These are phyloP conservation scores for Threskiornis aethiopicus DNA, from an alignment of 2,797 vertebrate genomes.

Conservation along the genomic window DNA sequence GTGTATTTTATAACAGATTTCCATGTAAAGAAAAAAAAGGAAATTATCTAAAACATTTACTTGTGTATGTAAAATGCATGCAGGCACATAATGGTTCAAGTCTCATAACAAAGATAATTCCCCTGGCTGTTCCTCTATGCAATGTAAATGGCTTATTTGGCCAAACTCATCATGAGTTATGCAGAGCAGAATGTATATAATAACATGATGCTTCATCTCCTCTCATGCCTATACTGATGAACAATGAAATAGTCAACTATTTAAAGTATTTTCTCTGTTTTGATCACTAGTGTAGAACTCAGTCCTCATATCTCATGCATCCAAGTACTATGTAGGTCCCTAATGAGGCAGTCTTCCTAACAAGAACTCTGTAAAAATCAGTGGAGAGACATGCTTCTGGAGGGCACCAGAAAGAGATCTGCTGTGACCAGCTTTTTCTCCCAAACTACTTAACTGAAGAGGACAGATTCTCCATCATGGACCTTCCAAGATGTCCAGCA, in stretches of 20 bases:
- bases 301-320: background rate
- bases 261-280: background rate
- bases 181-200: background rate
- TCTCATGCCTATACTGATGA: background rate
- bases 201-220: background rate
- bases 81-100: background rate
- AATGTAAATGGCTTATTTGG: background rate
- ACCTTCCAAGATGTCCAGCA: background rate
- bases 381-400: background rate
- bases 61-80: background rate
- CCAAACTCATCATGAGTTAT: accelerated
- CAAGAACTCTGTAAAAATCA: background rate
- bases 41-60: background rate
- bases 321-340: background rate
- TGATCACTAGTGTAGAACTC: background rate
- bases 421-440: background rate
- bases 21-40: background rate
- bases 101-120: background rate
- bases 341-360: background rate
- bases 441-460: background rate
- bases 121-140: background rate
- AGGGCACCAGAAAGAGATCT: background rate
- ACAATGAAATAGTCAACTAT: background rate
- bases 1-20: background rate
- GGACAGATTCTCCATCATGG: background rate